Base-by-base conservation (phyloP, 2,113 vertebrate species). In the Cercopithecus mona region DNA sequence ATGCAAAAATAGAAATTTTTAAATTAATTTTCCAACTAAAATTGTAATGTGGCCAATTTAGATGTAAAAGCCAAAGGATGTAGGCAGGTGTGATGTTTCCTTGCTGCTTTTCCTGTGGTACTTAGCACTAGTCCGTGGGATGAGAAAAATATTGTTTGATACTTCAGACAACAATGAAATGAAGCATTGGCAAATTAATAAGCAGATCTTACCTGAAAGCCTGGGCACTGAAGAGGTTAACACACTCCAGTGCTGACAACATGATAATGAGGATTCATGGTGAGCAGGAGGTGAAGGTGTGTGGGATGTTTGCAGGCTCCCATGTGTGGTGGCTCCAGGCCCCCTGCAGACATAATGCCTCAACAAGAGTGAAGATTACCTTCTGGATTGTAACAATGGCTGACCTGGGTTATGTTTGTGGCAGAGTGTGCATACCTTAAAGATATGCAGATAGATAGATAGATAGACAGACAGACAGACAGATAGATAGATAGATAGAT, bases 211-310 rank as follows among this genome's bases (percentile, higher is more conserved):
- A 59, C 52, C 87, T 80, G 91, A 79, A 75, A 90, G 55, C n/a
- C 85, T 10, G 23, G 52, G 73, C 78, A 38, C 48, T 0, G 72
- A 96, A 97, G 73, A 88, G 88, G 95, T 97, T 97, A 96, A 97
- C 48, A 93, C 81, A 32, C 66, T n/a, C 52, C 2, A 48, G 73
- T 23, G 43, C 90, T 95, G 95, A 98, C 97, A 98, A 35, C 16
- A 9, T 68, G 50, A 55, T 96, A 98, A 97, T 97, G 96, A 97
- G 87, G 48, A 97, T 96, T 97, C 97, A 96, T 94, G 72, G 72
- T 22, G 87, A 92, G 88, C 61, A 88, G 97, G 96, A 96, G 97
- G 76, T 85, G 88, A 95, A 90, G 87, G 72, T 95, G 80, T 66
- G 81, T 64, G 80, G 90, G 93, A 66, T 59, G n/a, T 32, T 35